Evolutionary conservation across 2,888 invertebrate genomes (phyloP).

Genomic region (Charanyca ferruginea): DNA sequence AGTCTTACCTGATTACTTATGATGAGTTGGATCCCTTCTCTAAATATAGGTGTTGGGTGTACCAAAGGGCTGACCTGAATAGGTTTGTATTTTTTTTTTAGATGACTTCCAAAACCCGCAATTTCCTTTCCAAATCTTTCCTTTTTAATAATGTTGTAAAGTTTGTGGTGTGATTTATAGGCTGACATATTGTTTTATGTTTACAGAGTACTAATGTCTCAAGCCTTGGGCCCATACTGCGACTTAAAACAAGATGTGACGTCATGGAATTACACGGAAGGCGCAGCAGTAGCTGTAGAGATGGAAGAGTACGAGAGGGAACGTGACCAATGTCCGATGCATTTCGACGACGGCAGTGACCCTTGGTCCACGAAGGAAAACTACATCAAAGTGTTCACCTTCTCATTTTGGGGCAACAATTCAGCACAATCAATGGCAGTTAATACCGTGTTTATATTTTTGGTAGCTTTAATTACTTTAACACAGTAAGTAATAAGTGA

Average conservation of each 20-base stretch:
- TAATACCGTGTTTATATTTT: constrained; percentile 67
- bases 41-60: constrained; percentile 99
- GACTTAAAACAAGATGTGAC: constrained; percentile 97
- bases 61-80: constrained; percentile 98
- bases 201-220: constrained; percentile 92
- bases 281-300: constrained; percentile 97
- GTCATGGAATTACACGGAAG: constrained; percentile 97
- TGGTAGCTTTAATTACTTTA: constrained; percentile 67
- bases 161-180: too few species aligned
- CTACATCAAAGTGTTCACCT: constrained; percentile 93
- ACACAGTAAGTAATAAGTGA: constrained; percentile 63
- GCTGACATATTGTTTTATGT: constrained; percentile 18
- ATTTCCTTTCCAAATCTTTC: too few species aligned
- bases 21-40: constrained; percentile 99
- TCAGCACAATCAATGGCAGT: constrained; percentile 67
- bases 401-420: constrained; percentile 83
- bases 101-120: not conserved
- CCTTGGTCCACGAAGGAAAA: constrained; percentile 95
- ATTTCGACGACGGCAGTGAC: constrained; percentile 98
- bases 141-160: too few species aligned
- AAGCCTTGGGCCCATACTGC: constrained; percentile 97
- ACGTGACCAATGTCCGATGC: constrained; percentile 99
- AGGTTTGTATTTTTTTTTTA: constrained; percentile 83
- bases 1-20: constrained; percentile 98
- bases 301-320: constrained; percentile 98